phyloP scores from a whole-genome alignment of 2,888 invertebrate species.

The Dynastes hyllus region DNA sequence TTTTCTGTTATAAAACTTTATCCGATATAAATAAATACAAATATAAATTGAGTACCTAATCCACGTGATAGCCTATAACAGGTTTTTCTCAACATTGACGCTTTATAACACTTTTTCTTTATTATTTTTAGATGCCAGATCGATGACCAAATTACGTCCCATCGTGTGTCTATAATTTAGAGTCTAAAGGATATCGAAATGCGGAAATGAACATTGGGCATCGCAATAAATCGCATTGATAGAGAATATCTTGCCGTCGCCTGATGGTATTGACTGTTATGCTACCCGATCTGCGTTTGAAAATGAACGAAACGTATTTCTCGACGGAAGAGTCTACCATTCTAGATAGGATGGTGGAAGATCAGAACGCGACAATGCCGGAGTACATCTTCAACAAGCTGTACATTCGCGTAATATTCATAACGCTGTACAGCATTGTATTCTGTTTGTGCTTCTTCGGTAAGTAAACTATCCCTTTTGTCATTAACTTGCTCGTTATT shows the following conservation, averaged over 20 bases:
- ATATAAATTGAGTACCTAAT: too few relatives aligned
- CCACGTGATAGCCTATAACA: too few relatives aligned
- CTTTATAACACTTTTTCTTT: neutral
- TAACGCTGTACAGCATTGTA: conserved; percentile 83
- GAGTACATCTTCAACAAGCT: conserved; percentile 85
- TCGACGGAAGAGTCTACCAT: conserved; percentile 5
- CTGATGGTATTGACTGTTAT: conserved; percentile 19
- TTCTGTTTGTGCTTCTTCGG: conserved; percentile 90
- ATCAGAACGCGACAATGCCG: conserved; percentile 24
- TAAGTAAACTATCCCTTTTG: conserved; percentile 72
- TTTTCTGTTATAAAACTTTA: too few relatives aligned
- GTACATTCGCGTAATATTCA: conserved; percentile 83
- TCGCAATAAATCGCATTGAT: neutral
- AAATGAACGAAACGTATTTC: conserved; percentile 33
- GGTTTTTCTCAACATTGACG: too few relatives aligned
- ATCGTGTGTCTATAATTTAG: neutral
- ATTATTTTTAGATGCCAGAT: conserved; percentile 18
- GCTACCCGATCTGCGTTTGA: conserved; percentile 16
- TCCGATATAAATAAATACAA: too few relatives aligned
- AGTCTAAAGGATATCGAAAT: neutral
- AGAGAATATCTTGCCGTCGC: neutral
- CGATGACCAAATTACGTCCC: neutral
- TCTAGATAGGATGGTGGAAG: conserved; percentile 25
- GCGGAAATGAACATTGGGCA: neutral
- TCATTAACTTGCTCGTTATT: too few relatives aligned